Evolutionary conservation across 2,797 vertebrate species (phyloP).

Genomic region (Smutsia temminckii): DNA sequence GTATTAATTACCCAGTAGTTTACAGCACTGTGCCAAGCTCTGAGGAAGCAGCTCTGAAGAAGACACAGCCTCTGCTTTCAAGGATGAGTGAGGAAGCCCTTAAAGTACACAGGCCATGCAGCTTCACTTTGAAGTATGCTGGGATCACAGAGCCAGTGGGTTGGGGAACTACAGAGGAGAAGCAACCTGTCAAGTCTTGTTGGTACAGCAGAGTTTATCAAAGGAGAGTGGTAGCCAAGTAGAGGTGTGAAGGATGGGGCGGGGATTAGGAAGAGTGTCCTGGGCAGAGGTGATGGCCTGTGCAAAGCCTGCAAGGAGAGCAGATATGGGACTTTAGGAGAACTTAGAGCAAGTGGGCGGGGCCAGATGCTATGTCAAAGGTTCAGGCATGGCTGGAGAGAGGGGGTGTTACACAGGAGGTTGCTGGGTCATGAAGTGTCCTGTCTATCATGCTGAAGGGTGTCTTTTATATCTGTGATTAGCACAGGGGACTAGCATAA

Average conservation of each 20-base stretch:
- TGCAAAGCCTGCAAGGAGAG: background rate
- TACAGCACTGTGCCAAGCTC: background rate
- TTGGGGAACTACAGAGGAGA: background rate
- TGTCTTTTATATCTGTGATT: background rate
- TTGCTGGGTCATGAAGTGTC: too few species aligned
- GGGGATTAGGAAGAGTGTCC: background rate
- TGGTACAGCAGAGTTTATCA: background rate
- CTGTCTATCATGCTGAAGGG: too few species aligned
- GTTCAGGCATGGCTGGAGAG: background rate
- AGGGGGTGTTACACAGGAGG: too few species aligned
- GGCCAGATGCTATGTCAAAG: background rate
- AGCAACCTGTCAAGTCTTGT: background rate
- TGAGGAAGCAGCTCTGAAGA: background rate
- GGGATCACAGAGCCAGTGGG: too few species aligned
- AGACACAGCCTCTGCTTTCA: background rate
- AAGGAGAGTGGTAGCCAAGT: background rate
- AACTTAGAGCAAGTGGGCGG: background rate
- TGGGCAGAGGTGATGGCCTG: background rate
- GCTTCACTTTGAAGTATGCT: rapidly evolving
- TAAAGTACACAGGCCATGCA: background rate
- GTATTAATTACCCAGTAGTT: background rate
- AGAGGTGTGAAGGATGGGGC: background rate
- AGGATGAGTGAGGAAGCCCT: background rate
- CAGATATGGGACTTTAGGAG: background rate
- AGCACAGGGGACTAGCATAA: background rate